phyloP scores from a whole-genome alignment of 2,888 invertebrate species.

The Tethea ocularis region DNA sequence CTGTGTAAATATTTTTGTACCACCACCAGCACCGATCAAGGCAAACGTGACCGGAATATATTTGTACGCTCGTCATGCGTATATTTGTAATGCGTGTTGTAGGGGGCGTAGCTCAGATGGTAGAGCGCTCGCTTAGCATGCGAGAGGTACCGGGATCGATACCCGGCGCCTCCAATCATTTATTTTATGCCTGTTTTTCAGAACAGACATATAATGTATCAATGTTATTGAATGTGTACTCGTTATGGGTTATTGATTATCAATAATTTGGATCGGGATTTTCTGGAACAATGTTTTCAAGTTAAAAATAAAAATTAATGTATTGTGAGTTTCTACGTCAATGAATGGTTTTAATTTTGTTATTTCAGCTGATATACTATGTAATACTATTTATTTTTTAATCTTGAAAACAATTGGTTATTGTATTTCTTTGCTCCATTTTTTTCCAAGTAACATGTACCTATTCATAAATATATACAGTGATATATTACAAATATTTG shows the following conservation, averaged over 20 bases:
- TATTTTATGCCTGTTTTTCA: not conserved
- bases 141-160: constrained; percentile 84
- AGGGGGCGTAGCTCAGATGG: constrained; percentile 77
- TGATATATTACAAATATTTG: no score
- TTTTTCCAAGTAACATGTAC: no score
- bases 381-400: not conserved
- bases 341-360: not conserved
- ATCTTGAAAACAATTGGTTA: not conserved
- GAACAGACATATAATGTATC: no score
- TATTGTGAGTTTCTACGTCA: no score
- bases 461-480: no score
- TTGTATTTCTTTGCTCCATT: not conserved
- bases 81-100: not conserved
- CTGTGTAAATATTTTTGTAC: not conserved
- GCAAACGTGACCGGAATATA: not conserved
- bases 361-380: not conserved
- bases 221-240: no score
- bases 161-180: constrained; percentile 75
- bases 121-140: constrained; percentile 80
- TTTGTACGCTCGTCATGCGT: not conserved
- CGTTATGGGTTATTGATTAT: no score
- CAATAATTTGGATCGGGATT: no score
- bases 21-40: not conserved
- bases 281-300: no score
- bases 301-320: no score